These are phyloP conservation scores for Prunella fulvescens DNA, from an alignment of 2,113 vertebrate genomes.

Conservation along the genomic window DNA sequence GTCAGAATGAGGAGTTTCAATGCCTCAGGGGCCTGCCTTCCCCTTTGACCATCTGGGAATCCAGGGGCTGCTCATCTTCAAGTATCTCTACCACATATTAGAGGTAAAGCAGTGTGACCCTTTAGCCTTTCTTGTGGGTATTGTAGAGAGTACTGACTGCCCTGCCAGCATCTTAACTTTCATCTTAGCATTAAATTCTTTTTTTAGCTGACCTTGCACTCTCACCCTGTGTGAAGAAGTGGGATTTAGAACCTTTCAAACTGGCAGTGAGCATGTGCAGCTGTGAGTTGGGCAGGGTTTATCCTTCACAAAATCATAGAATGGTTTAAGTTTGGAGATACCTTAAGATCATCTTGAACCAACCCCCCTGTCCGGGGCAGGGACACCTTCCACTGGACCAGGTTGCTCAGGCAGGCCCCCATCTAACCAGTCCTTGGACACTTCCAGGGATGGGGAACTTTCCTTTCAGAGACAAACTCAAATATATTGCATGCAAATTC, in stretches of 20 bases:
- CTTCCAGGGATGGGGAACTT: neutral
- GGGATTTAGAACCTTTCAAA: neutral
- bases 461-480: neutral
- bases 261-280: rapidly evolving
- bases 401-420: neutral
- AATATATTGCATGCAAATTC: neutral
- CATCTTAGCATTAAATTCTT: rapidly evolving
- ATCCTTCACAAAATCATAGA: neutral
- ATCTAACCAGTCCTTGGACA: neutral
- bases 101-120: neutral
- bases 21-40: neutral
- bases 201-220: neutral
- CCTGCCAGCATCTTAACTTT: neutral
- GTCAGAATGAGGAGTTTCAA: rapidly evolving
- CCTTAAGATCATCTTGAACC: neutral
- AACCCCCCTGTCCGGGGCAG: neutral
- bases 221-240: rapidly evolving
- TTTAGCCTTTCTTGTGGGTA: rapidly evolving
- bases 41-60: neutral
- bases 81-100: neutral
- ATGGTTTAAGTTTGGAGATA: neutral
- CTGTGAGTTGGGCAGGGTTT: neutral
- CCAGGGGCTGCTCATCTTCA: neutral
- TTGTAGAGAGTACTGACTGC: neutral
- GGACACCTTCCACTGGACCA: neutral